Evolutionary conservation across 2,888 invertebrate genomes (phyloP).

Genomic region (Dolichopus griseipennis): DNA sequence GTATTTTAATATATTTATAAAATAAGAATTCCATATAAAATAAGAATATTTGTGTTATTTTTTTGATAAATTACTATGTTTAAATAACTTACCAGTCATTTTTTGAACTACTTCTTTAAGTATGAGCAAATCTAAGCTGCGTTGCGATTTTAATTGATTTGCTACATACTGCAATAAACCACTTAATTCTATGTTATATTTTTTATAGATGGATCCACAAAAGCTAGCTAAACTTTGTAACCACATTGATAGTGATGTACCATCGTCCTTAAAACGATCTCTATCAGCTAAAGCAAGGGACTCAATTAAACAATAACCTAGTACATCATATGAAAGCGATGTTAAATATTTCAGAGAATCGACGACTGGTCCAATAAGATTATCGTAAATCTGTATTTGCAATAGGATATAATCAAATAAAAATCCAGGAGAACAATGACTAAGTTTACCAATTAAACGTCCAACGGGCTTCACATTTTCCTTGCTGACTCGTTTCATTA

Average conservation of each 20-base stretch:
- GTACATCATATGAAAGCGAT: slow-evolving; percentile 87
- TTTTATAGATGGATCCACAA: slow-evolving; percentile 93
- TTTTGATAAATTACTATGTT: too few relatives aligned
- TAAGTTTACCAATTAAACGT: slow-evolving; percentile 89
- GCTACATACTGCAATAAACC: slow-evolving; percentile 94
- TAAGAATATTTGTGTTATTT: too few relatives aligned
- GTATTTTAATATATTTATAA: too few relatives aligned
- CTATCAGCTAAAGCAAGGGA: slow-evolving; percentile 72
- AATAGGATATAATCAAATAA: slow-evolving; percentile 84
- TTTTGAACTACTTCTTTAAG: slow-evolving; percentile 96
- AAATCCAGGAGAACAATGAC: slow-evolving; percentile 91
- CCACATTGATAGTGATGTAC: slow-evolving; percentile 88
- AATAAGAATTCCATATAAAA: too few relatives aligned
- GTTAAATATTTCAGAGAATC: slow-evolving; percentile 96
- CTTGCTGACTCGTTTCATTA: slow-evolving; percentile 96
- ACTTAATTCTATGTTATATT: slow-evolving; percentile 91
- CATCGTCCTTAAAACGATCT: slow-evolving; percentile 74
- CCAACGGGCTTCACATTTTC: slow-evolving; percentile 98
- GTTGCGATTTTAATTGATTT: slow-evolving; percentile 91
- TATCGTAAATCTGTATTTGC: slow-evolving; percentile 89
- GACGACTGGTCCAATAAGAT: slow-evolving; percentile 91
- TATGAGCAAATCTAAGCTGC: slow-evolving; percentile 78
- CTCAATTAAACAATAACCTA: slow-evolving; percentile 92
- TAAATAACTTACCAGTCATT: slow-evolving; percentile 70
- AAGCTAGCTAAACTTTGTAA: slow-evolving; percentile 90